Evolutionary conservation across 2,113 vertebrate genomes (phyloP).

Genomic region (Synodontis membranacea): DNA sequence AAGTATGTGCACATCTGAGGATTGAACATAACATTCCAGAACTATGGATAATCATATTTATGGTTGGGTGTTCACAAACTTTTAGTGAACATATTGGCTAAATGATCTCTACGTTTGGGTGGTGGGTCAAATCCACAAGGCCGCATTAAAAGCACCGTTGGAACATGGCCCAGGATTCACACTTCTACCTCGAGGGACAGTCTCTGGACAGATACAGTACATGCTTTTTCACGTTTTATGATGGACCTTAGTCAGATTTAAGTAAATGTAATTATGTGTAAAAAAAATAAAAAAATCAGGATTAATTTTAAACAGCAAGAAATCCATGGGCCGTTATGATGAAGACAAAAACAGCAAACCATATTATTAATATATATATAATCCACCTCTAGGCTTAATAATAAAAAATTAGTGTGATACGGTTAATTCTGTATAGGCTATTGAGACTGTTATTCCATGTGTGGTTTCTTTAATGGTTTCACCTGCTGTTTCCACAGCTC

Average conservation of each 20-base stretch:
- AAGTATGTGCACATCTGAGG: neutral
- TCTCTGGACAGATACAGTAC: neutral
- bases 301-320: neutral
- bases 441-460: neutral
- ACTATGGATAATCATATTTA: neutral
- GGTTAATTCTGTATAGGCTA: neutral
- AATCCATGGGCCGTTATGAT: neutral
- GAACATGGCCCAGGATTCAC: neutral
- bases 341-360: neutral
- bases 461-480: neutral
- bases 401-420: neutral
- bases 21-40: neutral
- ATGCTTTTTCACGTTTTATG: slow-evolving; percentile 18
- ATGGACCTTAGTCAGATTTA: slow-evolving; percentile 26
- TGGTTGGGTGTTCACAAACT: neutral
- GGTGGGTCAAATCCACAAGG: neutral
- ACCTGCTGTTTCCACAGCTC: slow-evolving; percentile 1
- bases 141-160: neutral
- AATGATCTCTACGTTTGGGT: neutral
- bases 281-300: neutral
- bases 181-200: neutral
- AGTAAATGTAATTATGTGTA: too few relatives aligned
- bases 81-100: neutral
- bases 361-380: too few relatives aligned
- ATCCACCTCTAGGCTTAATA: neutral